Evolutionary conservation across 1,140 invertebrate species (phyloP).

Genomic region (Drosophila punjabiensis): DNA sequence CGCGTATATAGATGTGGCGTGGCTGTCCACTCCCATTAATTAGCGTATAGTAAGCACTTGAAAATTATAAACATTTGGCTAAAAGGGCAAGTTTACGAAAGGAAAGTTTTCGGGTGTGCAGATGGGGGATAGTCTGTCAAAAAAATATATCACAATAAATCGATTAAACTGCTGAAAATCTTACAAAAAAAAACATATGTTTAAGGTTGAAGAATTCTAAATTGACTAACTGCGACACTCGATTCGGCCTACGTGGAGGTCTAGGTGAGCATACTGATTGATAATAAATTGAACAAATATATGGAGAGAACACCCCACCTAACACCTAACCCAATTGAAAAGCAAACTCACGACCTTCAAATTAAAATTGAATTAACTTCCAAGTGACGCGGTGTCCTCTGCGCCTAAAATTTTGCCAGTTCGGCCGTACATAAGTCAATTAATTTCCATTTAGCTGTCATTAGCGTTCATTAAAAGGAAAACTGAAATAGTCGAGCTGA

Average conservation of each 20-base stretch:
- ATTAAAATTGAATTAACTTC: conserved; percentile 53
- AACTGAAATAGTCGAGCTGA: conserved; percentile 38
- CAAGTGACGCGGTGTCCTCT: conserved; percentile 16
- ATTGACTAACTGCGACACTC: conserved; percentile 27
- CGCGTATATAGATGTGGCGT: conserved; percentile 17
- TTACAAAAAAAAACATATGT: too few relatives aligned
- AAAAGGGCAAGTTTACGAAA: conserved; percentile 19
- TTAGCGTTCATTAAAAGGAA: conserved; percentile 62
- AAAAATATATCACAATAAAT: background rate
- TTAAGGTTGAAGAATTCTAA: conserved; percentile 9
- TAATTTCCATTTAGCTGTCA: conserved; percentile 65
- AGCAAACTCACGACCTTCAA: conserved; percentile 43
- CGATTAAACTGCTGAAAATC: background rate
- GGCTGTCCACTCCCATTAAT: conserved; percentile 14
- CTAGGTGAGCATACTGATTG: conserved; percentile 48
- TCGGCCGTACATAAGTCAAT: conserved; percentile 49
- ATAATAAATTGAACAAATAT: conserved; percentile 56
- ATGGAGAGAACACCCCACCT: conserved; percentile 5
- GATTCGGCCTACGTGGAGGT: conserved; percentile 18
- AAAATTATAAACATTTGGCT: conserved; percentile 27
- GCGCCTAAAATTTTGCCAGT: conserved; percentile 22
- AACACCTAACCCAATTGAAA: conserved; percentile 30
- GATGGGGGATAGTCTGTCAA: background rate
- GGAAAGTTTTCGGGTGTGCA: conserved; percentile 2
- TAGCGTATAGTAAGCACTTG: conserved; percentile 12